phyloP scores from a whole-genome alignment of 2,797 vertebrate species.

The Streptopelia turtur region DNA sequence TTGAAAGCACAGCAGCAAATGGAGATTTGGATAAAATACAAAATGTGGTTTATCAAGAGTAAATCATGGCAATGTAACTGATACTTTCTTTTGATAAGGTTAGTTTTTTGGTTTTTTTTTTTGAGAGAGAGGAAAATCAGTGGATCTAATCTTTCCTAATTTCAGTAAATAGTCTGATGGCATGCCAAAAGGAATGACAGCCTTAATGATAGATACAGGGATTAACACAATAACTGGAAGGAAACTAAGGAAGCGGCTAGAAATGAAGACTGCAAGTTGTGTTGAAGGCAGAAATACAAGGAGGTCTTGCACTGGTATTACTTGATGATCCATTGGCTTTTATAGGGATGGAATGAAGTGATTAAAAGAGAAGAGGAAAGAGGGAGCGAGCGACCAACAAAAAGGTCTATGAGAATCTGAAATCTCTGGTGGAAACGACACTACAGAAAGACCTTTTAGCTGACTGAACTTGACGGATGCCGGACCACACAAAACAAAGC shows the following conservation, averaged over 20 bases:
- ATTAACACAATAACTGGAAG: background rate
- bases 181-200: background rate
- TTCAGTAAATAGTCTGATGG: background rate
- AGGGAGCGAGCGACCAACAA: background rate
- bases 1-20: background rate
- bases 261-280: background rate
- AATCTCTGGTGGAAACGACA: background rate
- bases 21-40: background rate
- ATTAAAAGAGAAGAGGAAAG: background rate
- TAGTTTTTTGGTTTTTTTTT: no score
- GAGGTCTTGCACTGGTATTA: background rate
- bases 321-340: background rate
- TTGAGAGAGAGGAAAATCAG: background rate
- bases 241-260: background rate
- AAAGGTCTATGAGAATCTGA: background rate
- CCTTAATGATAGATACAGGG: rapidly evolving
- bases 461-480: background rate
- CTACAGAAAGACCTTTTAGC: background rate
- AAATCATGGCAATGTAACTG: background rate
- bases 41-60: background rate
- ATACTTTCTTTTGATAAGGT: background rate
- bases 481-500: background rate
- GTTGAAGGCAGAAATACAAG: background rate
- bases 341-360: background rate
- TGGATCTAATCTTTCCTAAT: background rate